Evolutionary conservation across 2,113 vertebrate species (phyloP), one percentile per base, ranked within the genome.

Genomic region (Corythaeola cristata): DNA sequence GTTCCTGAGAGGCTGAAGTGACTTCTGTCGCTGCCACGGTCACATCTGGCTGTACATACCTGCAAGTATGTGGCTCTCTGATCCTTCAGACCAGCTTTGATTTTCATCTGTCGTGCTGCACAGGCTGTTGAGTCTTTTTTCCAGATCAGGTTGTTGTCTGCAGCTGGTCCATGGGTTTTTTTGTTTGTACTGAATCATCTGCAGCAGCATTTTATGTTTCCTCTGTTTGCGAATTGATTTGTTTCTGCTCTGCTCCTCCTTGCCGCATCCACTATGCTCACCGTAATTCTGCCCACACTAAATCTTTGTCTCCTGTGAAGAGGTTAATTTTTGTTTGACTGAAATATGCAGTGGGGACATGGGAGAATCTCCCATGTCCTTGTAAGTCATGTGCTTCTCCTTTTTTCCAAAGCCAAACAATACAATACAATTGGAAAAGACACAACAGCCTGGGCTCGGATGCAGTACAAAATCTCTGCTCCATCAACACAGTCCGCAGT

Each of bases 241-340:
- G 18, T 44, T 90, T 81, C 66, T 64, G 35, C 35, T 72, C 73
- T 81, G 12, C 33, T 90, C 20, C 32, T 60, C 27, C 71, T 59
- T 50, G 28, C 55, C 0, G 0, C 32, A 18, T 53, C 28, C 22
- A 16, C 53, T 35, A 52, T 1, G 0, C n/a, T 82, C 52, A 8
- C 72, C 2, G 0, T 68, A 63, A 58, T 44, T 72, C 35, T 64
- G 33, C 53, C n/a, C 12, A 9, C 10, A 20, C 8, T 64, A 39
- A 68, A 68, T 78, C 52, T 63, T 88, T 1, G 1, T n/a, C 47
- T 93, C n/a, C 23, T 15, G 15, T 33, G 52, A 92, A 86, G 47
- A 88, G 21, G 44, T 92, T 74, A 64, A 80, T 71, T 88, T 90
- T 90, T 15, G 20, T 87, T 39, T 90, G 27, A 45, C 28, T 76